Evolutionary conservation across 2,113 vertebrate species (phyloP).

Genomic region (Cisticola juncidis): DNA sequence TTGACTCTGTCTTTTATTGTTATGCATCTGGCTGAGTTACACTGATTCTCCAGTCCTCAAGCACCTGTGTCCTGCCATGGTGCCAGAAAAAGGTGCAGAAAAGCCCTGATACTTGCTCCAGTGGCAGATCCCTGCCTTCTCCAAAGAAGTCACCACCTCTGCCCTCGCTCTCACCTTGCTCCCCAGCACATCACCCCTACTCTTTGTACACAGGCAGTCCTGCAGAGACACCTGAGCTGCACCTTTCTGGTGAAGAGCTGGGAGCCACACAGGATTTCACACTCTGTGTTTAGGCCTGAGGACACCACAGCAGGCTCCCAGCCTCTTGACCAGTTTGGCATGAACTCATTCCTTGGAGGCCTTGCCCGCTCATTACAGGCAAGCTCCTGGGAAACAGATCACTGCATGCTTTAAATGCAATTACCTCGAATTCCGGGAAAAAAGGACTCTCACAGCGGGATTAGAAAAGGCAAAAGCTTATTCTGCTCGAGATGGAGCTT

Average conservation of each 20-base stretch:
- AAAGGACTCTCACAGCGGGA: neutral
- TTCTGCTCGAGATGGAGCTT: neutral
- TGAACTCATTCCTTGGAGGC: neutral
- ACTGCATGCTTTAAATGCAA: conserved; percentile 3
- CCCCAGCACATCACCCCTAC: neutral
- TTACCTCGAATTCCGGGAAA: neutral
- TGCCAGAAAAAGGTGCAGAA: neutral
- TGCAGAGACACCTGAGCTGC: neutral
- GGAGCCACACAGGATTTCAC: neutral
- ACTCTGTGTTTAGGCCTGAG: neutral
- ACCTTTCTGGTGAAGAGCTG: neutral
- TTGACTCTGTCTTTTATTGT: neutral
- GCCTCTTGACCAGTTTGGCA: neutral
- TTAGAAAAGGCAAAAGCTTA: conserved; percentile 28
- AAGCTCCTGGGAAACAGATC: neutral
- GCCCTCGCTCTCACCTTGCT: neutral
- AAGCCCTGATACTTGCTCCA: neutral
- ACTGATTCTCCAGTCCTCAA: neutral
- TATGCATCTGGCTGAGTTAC: neutral
- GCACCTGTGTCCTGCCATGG: neutral
- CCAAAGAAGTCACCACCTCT: neutral
- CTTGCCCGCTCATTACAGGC: neutral
- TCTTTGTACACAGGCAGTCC: neutral
- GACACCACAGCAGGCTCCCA: neutral
- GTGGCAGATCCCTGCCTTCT: neutral